Evolutionary conservation across 2,888 invertebrate genomes (phyloP).

Genomic region (Fabriciana adippe): DNA sequence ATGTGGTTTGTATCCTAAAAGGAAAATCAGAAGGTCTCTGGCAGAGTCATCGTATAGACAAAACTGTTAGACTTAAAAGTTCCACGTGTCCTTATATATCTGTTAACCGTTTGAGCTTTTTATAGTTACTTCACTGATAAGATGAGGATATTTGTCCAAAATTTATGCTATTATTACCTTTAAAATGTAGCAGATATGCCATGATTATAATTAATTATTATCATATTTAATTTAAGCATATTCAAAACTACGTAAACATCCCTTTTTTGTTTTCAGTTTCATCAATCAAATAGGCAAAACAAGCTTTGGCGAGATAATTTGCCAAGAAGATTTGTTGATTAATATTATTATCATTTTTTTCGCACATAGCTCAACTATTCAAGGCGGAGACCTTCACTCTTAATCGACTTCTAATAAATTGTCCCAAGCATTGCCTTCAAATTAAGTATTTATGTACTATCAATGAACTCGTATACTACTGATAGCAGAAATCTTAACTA

Average conservation of each 20-base stretch:
- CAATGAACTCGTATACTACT: too few species aligned
- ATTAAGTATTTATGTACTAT: not conserved
- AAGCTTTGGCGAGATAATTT: not conserved
- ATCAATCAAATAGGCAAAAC: too few species aligned
- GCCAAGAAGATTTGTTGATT: not conserved
- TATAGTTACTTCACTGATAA: too few species aligned
- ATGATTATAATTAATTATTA: too few species aligned
- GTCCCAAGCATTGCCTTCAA: not conserved
- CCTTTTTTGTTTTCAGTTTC: too few species aligned
- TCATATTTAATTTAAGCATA: too few species aligned
- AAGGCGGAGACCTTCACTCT: slow-evolving; percentile 8
- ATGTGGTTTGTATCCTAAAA: slow-evolving; percentile 27
- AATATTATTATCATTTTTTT: not conserved
- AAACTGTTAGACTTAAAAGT: slow-evolving; percentile 1
- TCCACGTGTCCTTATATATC: not conserved
- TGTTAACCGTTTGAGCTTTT: not conserved
- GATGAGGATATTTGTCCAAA: too few species aligned
- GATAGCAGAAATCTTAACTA: too few species aligned
- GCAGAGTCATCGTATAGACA: not conserved
- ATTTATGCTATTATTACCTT: too few species aligned
- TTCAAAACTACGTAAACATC: too few species aligned
- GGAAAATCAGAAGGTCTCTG: slow-evolving; percentile 30
- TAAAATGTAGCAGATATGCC: too few species aligned
- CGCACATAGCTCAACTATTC: slow-evolving; percentile 6
- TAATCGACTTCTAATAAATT: slow-evolving; percentile 9